Percentiles rank a stretch among this genome's conserved stretches.
Conservation (phyloP, 1,140 invertebrate species). For the Chironomus tepperi region DNA sequence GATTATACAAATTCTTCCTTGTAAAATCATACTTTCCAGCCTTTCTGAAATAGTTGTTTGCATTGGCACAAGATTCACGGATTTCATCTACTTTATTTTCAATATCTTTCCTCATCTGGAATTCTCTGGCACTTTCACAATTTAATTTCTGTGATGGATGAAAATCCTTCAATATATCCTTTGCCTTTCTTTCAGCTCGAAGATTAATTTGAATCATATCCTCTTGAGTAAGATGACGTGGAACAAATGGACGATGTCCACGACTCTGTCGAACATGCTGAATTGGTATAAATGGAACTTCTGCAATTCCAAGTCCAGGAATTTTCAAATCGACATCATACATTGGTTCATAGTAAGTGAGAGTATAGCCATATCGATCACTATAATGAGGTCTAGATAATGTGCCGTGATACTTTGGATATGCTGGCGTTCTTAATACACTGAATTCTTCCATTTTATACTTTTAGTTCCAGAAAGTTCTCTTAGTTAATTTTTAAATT, state of each 20-base stretch:
- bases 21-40: constrained; percentile 18
- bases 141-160: background rate
- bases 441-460: constrained; percentile 22
- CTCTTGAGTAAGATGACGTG: background rate
- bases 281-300: background rate
- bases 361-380: background rate
- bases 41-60: constrained; percentile 9
- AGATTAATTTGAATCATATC: constrained; percentile 22
- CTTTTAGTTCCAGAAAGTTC: too few relatives aligned
- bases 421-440: background rate
- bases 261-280: background rate
- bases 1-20: background rate
- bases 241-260: background rate
- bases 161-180: constrained; percentile 16
- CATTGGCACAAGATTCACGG: background rate
- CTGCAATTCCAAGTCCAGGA: constrained; percentile 2
- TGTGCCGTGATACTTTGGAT: background rate
- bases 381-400: background rate
- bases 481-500: too few relatives aligned
- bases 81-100: background rate
- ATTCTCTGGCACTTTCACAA: background rate
- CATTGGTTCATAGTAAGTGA: constrained; percentile 6
- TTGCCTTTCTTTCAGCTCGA: background rate
- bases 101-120: background rate
- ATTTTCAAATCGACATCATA: constrained; percentile 18